Base-by-base conservation (phyloP, 92 coral and sea anemone genomes). In the Epizoanthus illoricatus region DNA sequence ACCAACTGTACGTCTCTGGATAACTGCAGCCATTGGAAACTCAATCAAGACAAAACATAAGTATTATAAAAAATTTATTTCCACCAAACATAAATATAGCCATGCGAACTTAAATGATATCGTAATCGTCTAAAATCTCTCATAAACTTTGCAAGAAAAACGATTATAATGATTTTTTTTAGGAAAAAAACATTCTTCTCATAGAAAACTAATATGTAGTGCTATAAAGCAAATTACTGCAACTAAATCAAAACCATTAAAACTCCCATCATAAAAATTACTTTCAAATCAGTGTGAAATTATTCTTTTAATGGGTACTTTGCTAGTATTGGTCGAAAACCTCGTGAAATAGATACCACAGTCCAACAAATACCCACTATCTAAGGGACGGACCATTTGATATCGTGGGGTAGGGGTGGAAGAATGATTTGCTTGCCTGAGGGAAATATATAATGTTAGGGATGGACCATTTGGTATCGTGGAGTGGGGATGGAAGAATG, bases 1-100 rank as follows among this genome's bases (percentile, higher is more conserved):
- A 66, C 64, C 58, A 79, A 52, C 80, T 86, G 18, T n/a, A n/a
- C n/a, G n/a, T 81, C 84, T 42, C 71, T 71, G 57, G 56, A n/a
- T 71, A 39, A 71, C 75, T 42, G 23, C 75, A 39, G 36, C 75
- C 39, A 70, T 70, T 71, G 2, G 1, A 42, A 71, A 21, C 7
- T 89, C 92, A 2, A 71, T 71, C 3, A 43, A 71, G 0, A 71
- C 39, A 3, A 71, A 71, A 18, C 39, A 71, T 43, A 41, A 71
- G 18, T 17, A 42, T 21, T 60, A 60, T 17, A 71, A 42, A 4
- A 71, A 43, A 42, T 43, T 17, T 17, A 71, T 71, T 21, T 71
- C 58, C 12, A 71, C 75, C 39, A 43, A 17, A 8, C 75, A 71
- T 42, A 5, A 43, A 7, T 71, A 5, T 17, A 39, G 43, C n/a